Conservation (phyloP, 2,113 vertebrate species). For the Odontesthes bonariensis region DNA sequence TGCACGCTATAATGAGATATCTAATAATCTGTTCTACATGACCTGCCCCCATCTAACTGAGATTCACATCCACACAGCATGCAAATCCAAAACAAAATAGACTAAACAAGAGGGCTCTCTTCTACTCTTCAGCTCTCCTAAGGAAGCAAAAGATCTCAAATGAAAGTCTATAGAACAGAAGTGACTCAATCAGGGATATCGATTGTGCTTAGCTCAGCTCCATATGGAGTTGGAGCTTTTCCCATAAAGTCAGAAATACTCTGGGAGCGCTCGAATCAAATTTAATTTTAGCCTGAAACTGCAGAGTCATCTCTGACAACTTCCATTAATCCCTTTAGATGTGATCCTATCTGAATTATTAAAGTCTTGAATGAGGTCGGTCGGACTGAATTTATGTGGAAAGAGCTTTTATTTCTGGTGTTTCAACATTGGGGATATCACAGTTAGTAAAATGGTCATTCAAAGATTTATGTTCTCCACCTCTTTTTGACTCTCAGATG, state of each 20-base stretch:
- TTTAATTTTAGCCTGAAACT: constrained; percentile 9
- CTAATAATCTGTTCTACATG: too few species aligned
- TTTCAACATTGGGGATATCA: background rate
- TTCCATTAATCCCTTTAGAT: constrained; percentile 17
- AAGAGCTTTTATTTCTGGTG: constrained; percentile 8
- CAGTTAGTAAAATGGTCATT: background rate
- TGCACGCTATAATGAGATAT: too few species aligned
- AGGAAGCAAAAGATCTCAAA: constrained; percentile 1
- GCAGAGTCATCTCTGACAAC: background rate
- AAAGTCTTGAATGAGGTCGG: constrained; percentile 9
- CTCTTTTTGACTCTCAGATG: constrained; percentile 35
- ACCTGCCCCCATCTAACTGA: too few species aligned
- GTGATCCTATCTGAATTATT: background rate
- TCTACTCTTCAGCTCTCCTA: background rate
- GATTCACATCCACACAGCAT: background rate
- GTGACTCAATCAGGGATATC: constrained; percentile 11
- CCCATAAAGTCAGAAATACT: constrained; percentile 27
- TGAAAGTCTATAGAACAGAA: constrained; percentile 18
- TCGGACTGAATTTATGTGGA: constrained; percentile 2
- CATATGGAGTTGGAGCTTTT: background rate
- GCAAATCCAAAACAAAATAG: background rate
- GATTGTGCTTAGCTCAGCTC: constrained; percentile 14
- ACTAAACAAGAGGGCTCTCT: background rate
- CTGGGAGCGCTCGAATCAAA: constrained; percentile 6
- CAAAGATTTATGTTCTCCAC: background rate